Evolutionary conservation across 2,113 vertebrate genomes (phyloP).

Genomic region (Stegostoma tigrinum): DNA sequence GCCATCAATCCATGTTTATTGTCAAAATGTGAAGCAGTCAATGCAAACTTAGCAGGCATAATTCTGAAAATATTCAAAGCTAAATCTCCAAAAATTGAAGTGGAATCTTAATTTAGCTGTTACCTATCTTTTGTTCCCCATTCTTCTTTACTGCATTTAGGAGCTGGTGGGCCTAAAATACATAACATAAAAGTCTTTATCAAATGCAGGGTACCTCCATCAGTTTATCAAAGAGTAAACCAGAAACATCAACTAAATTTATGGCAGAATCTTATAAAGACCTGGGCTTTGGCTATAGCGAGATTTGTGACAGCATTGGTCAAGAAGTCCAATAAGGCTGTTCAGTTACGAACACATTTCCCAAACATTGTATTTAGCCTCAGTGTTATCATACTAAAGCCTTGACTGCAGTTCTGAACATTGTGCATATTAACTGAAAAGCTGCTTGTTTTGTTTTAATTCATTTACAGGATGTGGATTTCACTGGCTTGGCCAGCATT

Average conservation of each 20-base stretch:
- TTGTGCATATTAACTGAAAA: too few species aligned
- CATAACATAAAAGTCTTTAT: background rate
- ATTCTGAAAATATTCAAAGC: background rate
- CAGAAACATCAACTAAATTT: background rate
- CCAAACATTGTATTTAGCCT: too few species aligned
- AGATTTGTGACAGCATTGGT: too few species aligned
- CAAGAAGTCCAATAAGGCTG: too few species aligned
- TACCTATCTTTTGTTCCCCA: background rate
- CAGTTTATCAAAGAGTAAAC: background rate
- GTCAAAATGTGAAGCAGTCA: background rate
- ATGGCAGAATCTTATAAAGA: too few species aligned
- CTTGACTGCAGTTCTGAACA: too few species aligned
- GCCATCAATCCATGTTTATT: background rate
- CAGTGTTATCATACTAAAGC: too few species aligned
- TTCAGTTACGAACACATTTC: too few species aligned
- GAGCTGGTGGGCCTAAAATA: background rate
- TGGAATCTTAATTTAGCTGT: background rate
- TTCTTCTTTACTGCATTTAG: background rate
- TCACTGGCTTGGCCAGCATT: too few species aligned
- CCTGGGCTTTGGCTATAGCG: too few species aligned
- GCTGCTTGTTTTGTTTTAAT: too few species aligned
- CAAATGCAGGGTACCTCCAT: background rate
- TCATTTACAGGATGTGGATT: too few species aligned
- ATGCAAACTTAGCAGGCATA: background rate
- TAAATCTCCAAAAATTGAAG: background rate